Evolutionary conservation across 2,113 vertebrate genomes (phyloP).

Genomic region (Amphiprion ocellaris): DNA sequence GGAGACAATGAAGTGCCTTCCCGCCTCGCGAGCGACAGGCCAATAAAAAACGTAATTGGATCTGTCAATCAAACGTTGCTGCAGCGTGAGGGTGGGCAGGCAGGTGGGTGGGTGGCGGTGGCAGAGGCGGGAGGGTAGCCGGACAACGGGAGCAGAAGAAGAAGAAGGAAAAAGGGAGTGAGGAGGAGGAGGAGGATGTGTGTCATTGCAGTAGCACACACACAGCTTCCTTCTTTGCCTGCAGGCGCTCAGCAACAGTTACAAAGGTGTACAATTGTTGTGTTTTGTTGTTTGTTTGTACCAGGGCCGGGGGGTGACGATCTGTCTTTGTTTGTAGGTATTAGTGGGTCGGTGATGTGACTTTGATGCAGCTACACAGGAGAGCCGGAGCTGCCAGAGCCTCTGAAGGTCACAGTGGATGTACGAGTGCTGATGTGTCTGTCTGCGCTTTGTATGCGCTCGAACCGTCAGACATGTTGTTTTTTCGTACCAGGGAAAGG

Average conservation of each 20-base stretch:
- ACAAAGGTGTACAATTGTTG: conserved; percentile 57
- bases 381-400: conserved; percentile 56
- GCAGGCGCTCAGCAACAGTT: conserved; percentile 49
- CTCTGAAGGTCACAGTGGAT: conserved; percentile 74
- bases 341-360: conserved; percentile 66
- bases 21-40: conserved; percentile 77
- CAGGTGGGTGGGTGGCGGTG: conserved; percentile 51
- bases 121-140: conserved; percentile 36
- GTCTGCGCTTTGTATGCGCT: conserved; percentile 37
- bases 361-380: conserved; percentile 72
- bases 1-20: conserved; percentile 85
- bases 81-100: conserved; percentile 49
- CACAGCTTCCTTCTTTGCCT: conserved; percentile 34
- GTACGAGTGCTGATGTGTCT: conserved; percentile 47
- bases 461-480: conserved; percentile 53
- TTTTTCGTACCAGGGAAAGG: conserved; percentile 54
- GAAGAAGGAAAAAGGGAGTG: neutral
- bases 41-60: conserved; percentile 87
- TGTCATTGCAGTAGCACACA: neutral
- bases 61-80: conserved; percentile 81
- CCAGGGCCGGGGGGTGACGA: conserved; percentile 40
- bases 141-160: conserved; percentile 54
- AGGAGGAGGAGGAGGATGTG: conserved; percentile 4
- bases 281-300: conserved; percentile 66
- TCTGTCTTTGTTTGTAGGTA: conserved; percentile 74